Percentiles rank a stretch among this genome's conserved stretches.
Evolutionary conservation across 2,888 invertebrate genomes (phyloP).

Genomic region (Odontomyia ornata): DNA sequence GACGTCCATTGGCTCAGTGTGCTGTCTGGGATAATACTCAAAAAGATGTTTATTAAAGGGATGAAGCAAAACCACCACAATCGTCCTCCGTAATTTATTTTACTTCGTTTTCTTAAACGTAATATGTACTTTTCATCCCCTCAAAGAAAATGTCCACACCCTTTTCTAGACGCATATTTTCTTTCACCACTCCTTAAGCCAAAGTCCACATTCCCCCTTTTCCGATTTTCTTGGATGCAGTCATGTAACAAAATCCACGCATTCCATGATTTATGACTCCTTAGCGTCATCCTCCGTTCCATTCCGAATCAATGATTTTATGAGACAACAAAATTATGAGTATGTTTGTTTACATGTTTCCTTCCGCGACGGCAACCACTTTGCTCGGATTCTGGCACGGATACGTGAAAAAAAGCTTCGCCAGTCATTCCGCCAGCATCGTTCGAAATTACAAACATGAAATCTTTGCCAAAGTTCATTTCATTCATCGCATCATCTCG

Average conservation of each 20-base stretch:
- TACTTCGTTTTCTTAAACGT: too few species aligned
- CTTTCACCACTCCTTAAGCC: too few species aligned
- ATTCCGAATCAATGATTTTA: neutral
- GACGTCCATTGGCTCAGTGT: too few species aligned
- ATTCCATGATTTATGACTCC: conserved; percentile 22
- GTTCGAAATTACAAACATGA: conserved; percentile 31
- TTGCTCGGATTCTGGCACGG: conserved; percentile 23
- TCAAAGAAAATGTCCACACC: too few species aligned
- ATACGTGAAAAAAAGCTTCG: neutral
- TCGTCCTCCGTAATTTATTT: too few species aligned
- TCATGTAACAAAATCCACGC: neutral
- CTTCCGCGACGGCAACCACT: conserved; percentile 7
- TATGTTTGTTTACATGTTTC: conserved; percentile 34
- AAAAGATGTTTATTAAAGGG: too few species aligned
- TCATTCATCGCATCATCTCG: conserved; percentile 36
- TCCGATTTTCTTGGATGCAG: too few species aligned
- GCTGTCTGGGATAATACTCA: too few species aligned
- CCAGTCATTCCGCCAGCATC: neutral
- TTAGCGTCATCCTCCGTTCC: neutral
- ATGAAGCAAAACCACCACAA: too few species aligned
- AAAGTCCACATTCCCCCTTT: too few species aligned
- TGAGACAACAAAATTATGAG: conserved; percentile 17
- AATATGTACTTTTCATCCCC: too few species aligned
- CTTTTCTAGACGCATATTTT: too few species aligned
- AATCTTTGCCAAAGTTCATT: conserved; percentile 42